Evolutionary conservation across 30 jellyfish, hydroid and myxozoan species (phyloP), one percentile per base, ranked within the genome.

Genomic region (Hydractinia symbiolongicarpus): DNA sequence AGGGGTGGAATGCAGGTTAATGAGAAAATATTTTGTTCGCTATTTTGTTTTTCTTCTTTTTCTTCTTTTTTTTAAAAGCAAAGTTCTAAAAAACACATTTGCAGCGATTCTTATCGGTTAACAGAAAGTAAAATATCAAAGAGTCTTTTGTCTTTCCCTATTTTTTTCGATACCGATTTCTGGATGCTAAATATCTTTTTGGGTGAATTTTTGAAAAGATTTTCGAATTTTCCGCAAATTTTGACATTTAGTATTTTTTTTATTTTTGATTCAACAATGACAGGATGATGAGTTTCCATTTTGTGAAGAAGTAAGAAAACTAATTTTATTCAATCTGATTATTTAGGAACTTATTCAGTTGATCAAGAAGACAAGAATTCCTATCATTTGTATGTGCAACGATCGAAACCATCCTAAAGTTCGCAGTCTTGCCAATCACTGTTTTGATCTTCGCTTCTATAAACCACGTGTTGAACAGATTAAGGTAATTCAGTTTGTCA

Each of bases 301-400:
- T 11, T 58, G 69, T 11, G 69, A 11, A 13, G 69, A 11, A 11
- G 15, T 58, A 30, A 30, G 44, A 30, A 30, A 30, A 30, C 44
- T 58, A 11, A 11, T 58, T 58, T 58, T 58, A 1, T 0, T 30
- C 44, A 30, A 30, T 30, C 44, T 30, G 7, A 19, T 71, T 11
- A 51, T 69, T 54, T 75, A 88, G 96, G 99, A 94, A 74, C 79
- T 94, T 57, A 89, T 94, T 58, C 55, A 88, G 10, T 61, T 88
- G 79, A 94, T 94, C 14, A 94, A 94, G 70, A 75, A 81, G 61
- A 79, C 97, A 67, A 84, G 85, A 68, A 82, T 94, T 15, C 99
- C 99, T 19, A 85, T 94, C 76, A 94, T 94, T 16, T 94, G 99
- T 62, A 94, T 94, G 96, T 94, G 99, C 80, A 94, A 94, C 77